Conservation (phyloP, 1,140 invertebrate genomes). For the Drosophila paulistorum region DNA sequence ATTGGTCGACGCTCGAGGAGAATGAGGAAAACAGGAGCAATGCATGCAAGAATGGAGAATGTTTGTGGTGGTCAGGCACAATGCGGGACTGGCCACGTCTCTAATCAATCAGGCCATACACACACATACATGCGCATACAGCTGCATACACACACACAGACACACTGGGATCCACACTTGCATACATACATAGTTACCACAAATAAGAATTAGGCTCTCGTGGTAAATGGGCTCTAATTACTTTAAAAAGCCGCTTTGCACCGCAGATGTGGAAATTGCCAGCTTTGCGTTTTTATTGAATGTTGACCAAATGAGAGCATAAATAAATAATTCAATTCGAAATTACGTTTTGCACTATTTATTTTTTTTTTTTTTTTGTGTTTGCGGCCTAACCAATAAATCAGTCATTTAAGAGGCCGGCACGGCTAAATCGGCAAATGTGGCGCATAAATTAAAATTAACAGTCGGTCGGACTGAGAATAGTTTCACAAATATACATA, state of each 20-base stretch:
- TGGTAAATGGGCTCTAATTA: constrained; percentile 68
- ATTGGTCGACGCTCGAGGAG: not conserved
- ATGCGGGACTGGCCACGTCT: constrained; percentile 13
- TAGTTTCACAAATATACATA: constrained; percentile 7
- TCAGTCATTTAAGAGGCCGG: constrained; percentile 74
- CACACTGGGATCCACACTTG: not conserved
- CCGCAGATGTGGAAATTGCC: constrained; percentile 38
- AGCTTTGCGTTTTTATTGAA: constrained; percentile 64
- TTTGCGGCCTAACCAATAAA: constrained; percentile 65
- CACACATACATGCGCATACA: not conserved
- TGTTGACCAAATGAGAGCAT: constrained; percentile 53
- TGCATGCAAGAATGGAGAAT: constrained; percentile 5
- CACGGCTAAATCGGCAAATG: constrained; percentile 77
- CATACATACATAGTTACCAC: constrained; percentile 28
- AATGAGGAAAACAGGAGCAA: not conserved
- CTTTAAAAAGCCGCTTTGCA: constrained; percentile 67
- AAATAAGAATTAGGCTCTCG: constrained; percentile 51
- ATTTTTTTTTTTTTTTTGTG: constrained; percentile 28
- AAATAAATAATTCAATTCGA: constrained; percentile 72
- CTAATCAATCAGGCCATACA: constrained; percentile 17
- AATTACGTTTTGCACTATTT: constrained; percentile 36
- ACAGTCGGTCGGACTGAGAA: constrained; percentile 56
- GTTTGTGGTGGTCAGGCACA: constrained; percentile 5
- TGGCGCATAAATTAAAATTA: constrained; percentile 78
- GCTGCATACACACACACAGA: constrained; percentile 19